Conservation (phyloP, 2,888 invertebrate genomes). For the Pogonocherus hispidulus region DNA sequence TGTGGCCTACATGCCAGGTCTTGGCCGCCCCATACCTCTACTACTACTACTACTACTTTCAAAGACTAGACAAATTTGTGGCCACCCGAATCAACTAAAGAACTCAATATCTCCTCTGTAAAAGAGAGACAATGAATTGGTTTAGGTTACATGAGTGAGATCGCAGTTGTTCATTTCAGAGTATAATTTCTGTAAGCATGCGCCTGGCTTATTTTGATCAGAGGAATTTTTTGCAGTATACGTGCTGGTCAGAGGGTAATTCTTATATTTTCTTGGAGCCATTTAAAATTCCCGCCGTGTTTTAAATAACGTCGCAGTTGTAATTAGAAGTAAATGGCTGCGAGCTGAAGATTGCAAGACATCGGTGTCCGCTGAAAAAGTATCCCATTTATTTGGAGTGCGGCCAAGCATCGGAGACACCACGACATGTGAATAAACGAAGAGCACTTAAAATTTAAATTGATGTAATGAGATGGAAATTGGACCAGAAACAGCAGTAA, state of each 20-base stretch:
- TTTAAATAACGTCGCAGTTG: constrained; percentile 32
- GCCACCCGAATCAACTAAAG: too few relatives aligned
- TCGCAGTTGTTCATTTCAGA: too few relatives aligned
- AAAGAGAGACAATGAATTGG: too few relatives aligned
- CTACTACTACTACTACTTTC: too few relatives aligned
- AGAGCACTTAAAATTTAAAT: constrained; percentile 64
- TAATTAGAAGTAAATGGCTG: constrained; percentile 33
- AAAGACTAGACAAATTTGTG: too few relatives aligned
- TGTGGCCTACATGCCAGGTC: too few relatives aligned
- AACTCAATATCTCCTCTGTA: too few relatives aligned
- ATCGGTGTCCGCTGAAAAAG: constrained; percentile 35
- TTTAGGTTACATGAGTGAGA: too few relatives aligned
- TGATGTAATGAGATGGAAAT: constrained; percentile 68
- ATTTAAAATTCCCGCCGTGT: constrained; percentile 28
- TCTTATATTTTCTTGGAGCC: not conserved
- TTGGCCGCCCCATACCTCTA: too few relatives aligned
- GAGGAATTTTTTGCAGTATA: too few relatives aligned
- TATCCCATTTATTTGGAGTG: constrained; percentile 48
- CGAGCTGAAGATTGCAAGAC: constrained; percentile 22
- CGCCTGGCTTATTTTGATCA: too few relatives aligned
- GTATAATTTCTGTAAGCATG: too few relatives aligned
- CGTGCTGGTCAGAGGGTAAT: not conserved
- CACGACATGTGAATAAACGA: constrained; percentile 50
- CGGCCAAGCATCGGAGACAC: constrained; percentile 48
- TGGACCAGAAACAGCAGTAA: constrained; percentile 65